These are phyloP conservation scores for Lasius fuliginosus DNA, from an alignment of 2,888 invertebrate genomes.

Conservation along the genomic window DNA sequence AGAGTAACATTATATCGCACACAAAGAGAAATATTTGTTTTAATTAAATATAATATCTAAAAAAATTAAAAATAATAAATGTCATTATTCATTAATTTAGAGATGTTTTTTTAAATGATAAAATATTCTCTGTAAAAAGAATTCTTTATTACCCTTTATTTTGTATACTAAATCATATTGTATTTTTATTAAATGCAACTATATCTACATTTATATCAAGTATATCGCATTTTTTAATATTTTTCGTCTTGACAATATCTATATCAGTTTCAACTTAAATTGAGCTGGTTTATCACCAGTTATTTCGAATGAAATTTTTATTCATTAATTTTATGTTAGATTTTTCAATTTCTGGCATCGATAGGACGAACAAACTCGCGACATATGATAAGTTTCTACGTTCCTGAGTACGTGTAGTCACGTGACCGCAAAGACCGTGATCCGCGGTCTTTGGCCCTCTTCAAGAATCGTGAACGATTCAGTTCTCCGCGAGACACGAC, in stretches of 20 bases:
- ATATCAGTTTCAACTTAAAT: neutral
- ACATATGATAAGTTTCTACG: slow-evolving; percentile 54
- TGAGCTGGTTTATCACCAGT: neutral
- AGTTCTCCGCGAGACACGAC: slow-evolving; percentile 70
- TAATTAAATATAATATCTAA: neutral
- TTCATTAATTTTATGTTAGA: neutral
- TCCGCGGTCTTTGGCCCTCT: slow-evolving; percentile 71
- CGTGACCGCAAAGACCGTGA: slow-evolving; percentile 70
- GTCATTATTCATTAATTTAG: neutral
- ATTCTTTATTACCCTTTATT: neutral
- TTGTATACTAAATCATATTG: neutral
- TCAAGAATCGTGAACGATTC: slow-evolving; percentile 72
- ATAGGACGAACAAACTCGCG: slow-evolving; percentile 3
- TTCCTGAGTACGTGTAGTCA: slow-evolving; percentile 71
- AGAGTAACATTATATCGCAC: neutral
- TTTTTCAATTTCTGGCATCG: slow-evolving; percentile 1
- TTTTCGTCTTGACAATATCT: neutral
- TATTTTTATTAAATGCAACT: neutral
- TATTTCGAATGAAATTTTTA: neutral
- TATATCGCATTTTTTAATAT: neutral
- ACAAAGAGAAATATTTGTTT: neutral
- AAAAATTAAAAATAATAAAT: neutral
- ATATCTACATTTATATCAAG: neutral
- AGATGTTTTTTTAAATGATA: neutral
- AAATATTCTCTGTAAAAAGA: neutral